A percentile compares a stretch with the other conserved stretches of the same genome.
Evolutionary conservation across 1,140 invertebrate genomes (phyloP).

Genomic region (Phortica variegata): DNA sequence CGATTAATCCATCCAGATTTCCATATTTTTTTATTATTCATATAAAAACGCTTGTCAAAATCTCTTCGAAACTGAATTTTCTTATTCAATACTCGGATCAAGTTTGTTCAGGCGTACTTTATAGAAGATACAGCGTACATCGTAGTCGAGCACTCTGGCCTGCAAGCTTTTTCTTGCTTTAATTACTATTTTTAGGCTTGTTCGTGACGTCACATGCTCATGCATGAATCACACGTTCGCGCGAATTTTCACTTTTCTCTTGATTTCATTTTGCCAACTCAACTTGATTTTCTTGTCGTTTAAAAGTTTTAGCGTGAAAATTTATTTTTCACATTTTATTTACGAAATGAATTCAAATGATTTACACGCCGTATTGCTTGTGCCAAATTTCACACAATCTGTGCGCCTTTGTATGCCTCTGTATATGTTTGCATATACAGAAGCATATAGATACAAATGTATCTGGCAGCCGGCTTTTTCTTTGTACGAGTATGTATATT

Average conservation of each 20-base stretch:
- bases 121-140: too few species aligned
- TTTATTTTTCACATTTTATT: constrained; percentile 22
- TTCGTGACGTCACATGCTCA: constrained; percentile 41
- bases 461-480: constrained; percentile 13
- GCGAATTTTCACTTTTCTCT: constrained; percentile 25
- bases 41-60: too few species aligned
- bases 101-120: too few species aligned
- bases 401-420: too few species aligned
- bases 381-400: constrained; percentile 30
- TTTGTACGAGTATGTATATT: constrained; percentile 20
- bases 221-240: constrained; percentile 31
- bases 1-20: too few species aligned
- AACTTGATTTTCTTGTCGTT: too few species aligned
- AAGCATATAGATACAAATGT: constrained; percentile 23
- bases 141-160: too few species aligned
- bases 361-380: constrained; percentile 39
- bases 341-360: constrained; percentile 32
- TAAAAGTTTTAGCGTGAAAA: too few species aligned
- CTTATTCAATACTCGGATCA: too few species aligned
- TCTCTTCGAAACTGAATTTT: too few species aligned
- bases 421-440: constrained; percentile 8
- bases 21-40: too few species aligned
- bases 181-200: constrained; percentile 45
- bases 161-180: constrained; percentile 41
- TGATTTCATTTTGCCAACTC: constrained; percentile 21